phyloP scores from a whole-genome alignment of 2,113 vertebrate species.

The Halichoerus grypus region DNA sequence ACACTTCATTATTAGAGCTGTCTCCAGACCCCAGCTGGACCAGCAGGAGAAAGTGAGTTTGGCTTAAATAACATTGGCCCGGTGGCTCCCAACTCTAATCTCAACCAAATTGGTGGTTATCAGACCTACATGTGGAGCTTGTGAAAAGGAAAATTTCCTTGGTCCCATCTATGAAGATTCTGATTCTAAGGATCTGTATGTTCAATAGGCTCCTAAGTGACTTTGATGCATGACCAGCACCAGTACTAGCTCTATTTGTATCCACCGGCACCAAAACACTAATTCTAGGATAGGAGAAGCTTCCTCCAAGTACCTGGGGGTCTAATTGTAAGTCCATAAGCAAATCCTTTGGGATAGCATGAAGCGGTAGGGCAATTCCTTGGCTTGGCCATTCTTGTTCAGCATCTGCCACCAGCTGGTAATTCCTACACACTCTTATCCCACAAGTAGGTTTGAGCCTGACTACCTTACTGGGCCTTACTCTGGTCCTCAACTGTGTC shows the following conservation, averaged over 20 bases:
- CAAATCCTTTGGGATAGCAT: background rate
- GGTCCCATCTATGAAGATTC: background rate
- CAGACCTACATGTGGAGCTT: background rate
- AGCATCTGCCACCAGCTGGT: background rate
- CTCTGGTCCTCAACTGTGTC: background rate
- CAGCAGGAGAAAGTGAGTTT: background rate
- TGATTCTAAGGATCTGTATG: background rate
- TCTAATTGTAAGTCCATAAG: background rate
- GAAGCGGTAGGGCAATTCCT: fast-evolving
- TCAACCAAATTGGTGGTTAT: background rate
- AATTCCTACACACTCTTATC: background rate
- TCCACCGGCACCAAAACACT: background rate
- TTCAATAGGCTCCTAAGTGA: background rate
- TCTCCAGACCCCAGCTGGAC: background rate
- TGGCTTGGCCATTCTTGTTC: background rate
- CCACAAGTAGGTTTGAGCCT: background rate
- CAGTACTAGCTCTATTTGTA: background rate
- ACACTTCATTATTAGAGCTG: background rate
- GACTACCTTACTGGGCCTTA: background rate
- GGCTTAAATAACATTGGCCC: background rate
- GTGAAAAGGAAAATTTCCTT: background rate
- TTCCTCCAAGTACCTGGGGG: background rate
- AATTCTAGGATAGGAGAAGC: background rate
- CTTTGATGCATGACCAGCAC: background rate
- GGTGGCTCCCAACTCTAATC: background rate